Conservation (phyloP, 2,113 vertebrate genomes). For the Pteruthius melanotis region DNA sequence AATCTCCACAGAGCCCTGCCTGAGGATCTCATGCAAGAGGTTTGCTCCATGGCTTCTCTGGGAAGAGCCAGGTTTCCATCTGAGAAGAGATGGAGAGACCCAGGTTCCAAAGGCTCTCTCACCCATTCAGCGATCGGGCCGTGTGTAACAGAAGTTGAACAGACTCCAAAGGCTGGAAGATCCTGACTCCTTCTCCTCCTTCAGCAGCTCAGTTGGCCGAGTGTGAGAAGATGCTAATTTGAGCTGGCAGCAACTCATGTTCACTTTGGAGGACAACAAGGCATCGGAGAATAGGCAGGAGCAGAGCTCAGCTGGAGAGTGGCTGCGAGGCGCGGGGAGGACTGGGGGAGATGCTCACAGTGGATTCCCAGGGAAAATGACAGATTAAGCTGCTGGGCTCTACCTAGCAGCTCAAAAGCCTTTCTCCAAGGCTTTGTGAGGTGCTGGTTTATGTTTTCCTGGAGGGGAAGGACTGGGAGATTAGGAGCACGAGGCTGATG, state of each 20-base stretch:
- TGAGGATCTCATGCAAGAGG: neutral
- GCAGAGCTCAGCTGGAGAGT: neutral
- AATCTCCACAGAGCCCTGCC: neutral
- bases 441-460: neutral
- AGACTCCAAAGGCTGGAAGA: neutral
- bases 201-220: neutral
- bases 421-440: neutral
- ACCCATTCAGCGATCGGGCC: fast-evolving
- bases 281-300: constrained; percentile 6
- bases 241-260: constrained; percentile 56
- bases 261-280: constrained; percentile 38
- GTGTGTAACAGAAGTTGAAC: neutral
- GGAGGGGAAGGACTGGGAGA: neutral
- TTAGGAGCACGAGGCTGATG: neutral
- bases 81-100: neutral
- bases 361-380: neutral
- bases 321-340: neutral
- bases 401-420: neutral
- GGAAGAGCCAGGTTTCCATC: fast-evolving
- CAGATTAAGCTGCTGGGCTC: neutral
- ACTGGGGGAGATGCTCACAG: neutral
- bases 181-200: neutral
- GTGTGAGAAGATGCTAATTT: neutral
- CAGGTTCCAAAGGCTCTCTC: neutral
- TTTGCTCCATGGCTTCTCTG: fast-evolving